Evolutionary conservation across 2,888 invertebrate species (phyloP), one percentile per base, ranked within the genome.

Genomic region (Seladonia tumulorum): DNA sequence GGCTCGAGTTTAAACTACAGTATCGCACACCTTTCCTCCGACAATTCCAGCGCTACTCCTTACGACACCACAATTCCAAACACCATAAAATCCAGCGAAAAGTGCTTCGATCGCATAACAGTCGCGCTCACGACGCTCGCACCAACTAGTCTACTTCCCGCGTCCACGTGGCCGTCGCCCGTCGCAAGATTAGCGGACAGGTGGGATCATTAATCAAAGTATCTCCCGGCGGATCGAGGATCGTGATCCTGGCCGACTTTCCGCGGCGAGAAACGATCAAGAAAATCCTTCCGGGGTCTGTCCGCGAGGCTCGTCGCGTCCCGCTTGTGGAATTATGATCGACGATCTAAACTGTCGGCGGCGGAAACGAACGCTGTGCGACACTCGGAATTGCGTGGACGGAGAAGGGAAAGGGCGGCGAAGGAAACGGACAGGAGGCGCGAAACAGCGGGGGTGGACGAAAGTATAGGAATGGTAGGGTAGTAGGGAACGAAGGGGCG

Each of bases 401-500:
- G 25, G 39, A 57, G 83, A 79, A 68, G 79, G 74, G 75, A 53
- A 35, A 72, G 70, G 53, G n/a, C 66, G 53, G 25, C 49, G 57
- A 66, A 53, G 49, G 14, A 63, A 53, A 42, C 71, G 82, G 25
- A 70, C 25, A 49, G 53, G n/a, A 72, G 82, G 77, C 79, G 78
- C 70, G 81, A 87, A 80, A 82, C 73, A 76, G 63, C 66, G 76
- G 68, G 68, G 47, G 75, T 35, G 71, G 73, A 68, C 72, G 82
- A 82, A 42, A 35, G 70, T 49, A 39, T 35, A 72, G 70, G 68
- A 72, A 81, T 71, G 82, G 82, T 77, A 86, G 82, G 79, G 71
- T 45, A 80, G 87, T 76, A 76, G 73, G 72, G 47, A 81, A 82
- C 76, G 84, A 70, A 39, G 68, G 68, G n/a, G 76, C 71, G 80